Conservation (phyloP, 2,797 vertebrate genomes). For the Megaceryle alcyon region DNA sequence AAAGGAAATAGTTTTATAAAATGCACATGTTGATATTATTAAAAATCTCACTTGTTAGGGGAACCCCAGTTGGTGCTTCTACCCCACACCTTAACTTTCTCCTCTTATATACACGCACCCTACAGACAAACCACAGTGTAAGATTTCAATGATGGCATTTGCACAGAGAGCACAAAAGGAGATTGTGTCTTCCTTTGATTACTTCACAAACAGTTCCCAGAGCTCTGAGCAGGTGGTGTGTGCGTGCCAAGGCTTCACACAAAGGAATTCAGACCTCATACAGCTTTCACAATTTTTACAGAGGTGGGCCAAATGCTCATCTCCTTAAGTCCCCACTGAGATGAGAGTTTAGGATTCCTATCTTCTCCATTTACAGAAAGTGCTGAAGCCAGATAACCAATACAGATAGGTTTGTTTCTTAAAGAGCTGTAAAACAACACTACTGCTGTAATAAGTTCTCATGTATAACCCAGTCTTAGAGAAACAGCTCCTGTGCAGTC, state of each 20-base stretch:
- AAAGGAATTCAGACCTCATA: neutral
- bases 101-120: neutral
- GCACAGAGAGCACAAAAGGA: neutral
- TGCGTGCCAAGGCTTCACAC: neutral
- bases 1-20: constrained; percentile 29
- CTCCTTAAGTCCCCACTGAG: neutral
- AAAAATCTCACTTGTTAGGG: neutral
- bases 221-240: neutral
- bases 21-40: neutral
- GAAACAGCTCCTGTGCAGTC: neutral
- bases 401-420: neutral
- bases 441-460: neutral
- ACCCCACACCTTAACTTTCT: neutral
- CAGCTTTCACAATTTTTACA: neutral
- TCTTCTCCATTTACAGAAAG: neutral
- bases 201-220: neutral
- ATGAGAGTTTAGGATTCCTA: neutral
- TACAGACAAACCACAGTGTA: neutral
- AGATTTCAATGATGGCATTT: neutral
- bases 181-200: neutral
- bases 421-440: neutral
- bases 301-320: neutral
- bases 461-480: neutral
- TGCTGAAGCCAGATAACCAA: neutral
- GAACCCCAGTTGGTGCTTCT: neutral